Conservation (phyloP, 2,888 invertebrate genomes). For the Scotopteryx bipunctaria region DNA sequence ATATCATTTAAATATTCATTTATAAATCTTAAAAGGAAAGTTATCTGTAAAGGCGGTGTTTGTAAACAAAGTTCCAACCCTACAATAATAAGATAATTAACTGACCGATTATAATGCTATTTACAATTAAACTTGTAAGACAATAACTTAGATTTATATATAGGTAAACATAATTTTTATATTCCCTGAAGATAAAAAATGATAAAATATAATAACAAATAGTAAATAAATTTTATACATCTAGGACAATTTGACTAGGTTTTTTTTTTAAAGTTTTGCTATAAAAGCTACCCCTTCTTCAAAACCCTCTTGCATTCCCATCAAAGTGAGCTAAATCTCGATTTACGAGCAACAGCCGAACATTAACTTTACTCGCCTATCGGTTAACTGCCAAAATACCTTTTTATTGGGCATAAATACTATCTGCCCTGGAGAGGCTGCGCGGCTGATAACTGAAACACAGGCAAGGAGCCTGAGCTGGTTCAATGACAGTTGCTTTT, state of each 20-base stretch:
- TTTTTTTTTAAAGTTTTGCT: too few species aligned
- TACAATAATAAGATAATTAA: constrained; percentile 14
- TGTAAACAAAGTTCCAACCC: constrained; percentile 7
- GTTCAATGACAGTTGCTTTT: not conserved
- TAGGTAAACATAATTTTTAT: too few species aligned
- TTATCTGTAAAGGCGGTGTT: not conserved
- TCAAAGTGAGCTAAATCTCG: constrained; percentile 13
- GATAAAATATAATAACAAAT: too few species aligned
- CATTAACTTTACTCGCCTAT: constrained; percentile 6
- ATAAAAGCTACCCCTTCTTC: too few species aligned
- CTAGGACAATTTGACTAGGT: too few species aligned
- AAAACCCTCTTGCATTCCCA: not conserved
- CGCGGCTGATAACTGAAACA: not conserved
- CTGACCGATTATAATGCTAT: not conserved
- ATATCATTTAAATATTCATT: too few species aligned
- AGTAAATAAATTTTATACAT: too few species aligned
- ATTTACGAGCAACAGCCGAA: constrained; percentile 13
- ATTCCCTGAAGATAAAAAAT: too few species aligned
- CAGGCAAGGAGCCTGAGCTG: not conserved
- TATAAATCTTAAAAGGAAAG: not conserved
- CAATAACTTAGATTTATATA: too few species aligned
- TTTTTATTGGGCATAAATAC: constrained; percentile 22
- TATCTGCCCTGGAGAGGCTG: constrained; percentile 11
- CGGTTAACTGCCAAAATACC: constrained; percentile 15
- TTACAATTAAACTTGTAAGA: not conserved